Conservation (phyloP, 2,113 vertebrate species). For the Bos javanicus region DNA sequence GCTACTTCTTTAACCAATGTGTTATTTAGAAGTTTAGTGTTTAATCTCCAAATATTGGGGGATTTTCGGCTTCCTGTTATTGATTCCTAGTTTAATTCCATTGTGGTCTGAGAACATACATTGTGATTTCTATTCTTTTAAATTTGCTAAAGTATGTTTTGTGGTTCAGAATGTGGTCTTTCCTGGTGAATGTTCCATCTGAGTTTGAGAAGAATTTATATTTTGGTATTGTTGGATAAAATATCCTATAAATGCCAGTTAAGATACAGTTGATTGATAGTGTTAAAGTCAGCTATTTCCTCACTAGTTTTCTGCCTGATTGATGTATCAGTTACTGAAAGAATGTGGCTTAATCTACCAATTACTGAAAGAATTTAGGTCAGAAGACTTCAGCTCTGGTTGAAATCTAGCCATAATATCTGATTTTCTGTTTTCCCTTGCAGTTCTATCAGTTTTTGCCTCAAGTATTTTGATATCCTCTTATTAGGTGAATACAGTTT, state of each 20-base stretch:
- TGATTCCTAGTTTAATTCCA: slow-evolving; percentile 27
- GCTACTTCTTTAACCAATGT: neutral
- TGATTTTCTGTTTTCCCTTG: neutral
- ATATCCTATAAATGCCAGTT: slow-evolving; percentile 1
- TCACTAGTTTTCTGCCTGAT: neutral
- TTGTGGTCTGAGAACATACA: neutral
- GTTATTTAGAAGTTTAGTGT: neutral
- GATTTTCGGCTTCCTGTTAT: neutral
- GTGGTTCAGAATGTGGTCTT: neutral
- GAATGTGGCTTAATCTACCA: neutral
- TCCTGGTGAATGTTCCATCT: neutral
- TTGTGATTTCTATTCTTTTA: neutral
- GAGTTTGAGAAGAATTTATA: neutral
- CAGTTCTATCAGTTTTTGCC: neutral
- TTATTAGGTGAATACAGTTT: neutral
- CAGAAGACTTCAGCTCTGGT: neutral
- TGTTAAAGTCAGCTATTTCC: neutral
- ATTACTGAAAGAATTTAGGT: neutral
- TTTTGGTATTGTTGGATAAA: neutral
- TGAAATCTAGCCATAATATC: neutral
- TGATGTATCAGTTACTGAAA: neutral
- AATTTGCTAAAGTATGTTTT: slow-evolving; percentile 3
- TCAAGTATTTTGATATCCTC: neutral
- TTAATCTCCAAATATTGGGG: neutral
- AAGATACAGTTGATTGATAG: neutral